Percentiles rank a stretch among this genome's conserved stretches.
Evolutionary conservation across 2,113 vertebrate species (phyloP).

Genomic region (Sterrhoptilus dennistouni): DNA sequence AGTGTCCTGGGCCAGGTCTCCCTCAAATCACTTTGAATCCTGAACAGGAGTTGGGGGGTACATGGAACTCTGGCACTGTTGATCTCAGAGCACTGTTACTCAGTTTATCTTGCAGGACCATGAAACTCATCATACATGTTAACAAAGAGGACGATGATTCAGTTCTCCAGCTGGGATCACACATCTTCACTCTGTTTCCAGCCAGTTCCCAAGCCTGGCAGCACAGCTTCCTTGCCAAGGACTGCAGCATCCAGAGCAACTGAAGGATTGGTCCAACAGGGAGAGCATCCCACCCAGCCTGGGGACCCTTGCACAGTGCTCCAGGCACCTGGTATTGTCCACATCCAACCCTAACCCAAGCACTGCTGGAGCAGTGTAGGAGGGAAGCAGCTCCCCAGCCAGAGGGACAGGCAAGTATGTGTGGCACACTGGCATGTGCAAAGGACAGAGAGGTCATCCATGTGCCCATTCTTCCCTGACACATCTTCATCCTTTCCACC

Average conservation of each 20-base stretch:
- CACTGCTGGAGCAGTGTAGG: neutral
- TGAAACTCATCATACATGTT: neutral
- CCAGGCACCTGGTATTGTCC: neutral
- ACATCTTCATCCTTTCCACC: neutral
- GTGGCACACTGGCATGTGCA: neutral
- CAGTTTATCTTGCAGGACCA: neutral
- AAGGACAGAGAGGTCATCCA: neutral
- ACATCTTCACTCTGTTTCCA: neutral
- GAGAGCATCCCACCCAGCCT: neutral
- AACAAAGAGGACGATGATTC: neutral
- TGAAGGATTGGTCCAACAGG: neutral
- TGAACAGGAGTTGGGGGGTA: neutral
- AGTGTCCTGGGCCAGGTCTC: neutral
- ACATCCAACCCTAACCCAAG: neutral
- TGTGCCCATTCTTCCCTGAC: neutral
- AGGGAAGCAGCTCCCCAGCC: neutral
- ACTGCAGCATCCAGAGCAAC: neutral
- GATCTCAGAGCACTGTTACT: neutral
- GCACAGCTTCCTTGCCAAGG: neutral
- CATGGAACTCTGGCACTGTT: neutral
- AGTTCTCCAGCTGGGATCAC: neutral
- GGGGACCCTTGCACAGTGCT: neutral
- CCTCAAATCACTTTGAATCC: neutral
- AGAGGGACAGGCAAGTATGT: neutral
- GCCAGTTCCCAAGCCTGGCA: neutral